A percentile compares a stretch with the other conserved stretches of the same genome.
These are phyloP conservation scores for Paramormyrops kingsleyae DNA, from an alignment of 2,113 vertebrate genomes.

Conservation along the genomic window DNA sequence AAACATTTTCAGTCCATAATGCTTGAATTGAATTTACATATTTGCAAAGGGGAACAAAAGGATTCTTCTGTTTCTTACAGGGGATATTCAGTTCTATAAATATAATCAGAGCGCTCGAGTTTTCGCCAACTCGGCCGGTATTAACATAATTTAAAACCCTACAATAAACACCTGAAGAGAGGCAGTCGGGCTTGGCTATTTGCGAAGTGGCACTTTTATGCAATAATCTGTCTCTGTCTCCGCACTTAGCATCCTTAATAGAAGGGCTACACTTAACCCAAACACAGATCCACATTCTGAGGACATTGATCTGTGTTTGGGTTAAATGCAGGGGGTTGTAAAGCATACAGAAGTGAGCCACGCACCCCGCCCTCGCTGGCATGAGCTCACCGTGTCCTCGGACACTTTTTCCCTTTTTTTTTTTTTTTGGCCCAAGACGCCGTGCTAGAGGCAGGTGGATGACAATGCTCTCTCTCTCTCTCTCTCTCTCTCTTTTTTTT, in stretches of 20 bases:
- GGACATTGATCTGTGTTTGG: constrained; percentile 60
- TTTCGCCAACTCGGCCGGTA: constrained; percentile 1
- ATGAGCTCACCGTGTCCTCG: neutral
- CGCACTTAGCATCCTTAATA: constrained; percentile 55
- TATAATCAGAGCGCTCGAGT: neutral
- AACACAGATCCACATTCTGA: constrained; percentile 49
- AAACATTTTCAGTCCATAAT: constrained; percentile 2
- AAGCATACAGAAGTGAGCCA: constrained; percentile 41
- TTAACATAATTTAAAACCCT: constrained; percentile 19
- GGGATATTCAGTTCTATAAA: neutral
- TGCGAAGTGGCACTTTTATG: constrained; percentile 47
- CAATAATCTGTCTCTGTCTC: constrained; percentile 12
- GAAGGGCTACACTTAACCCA: constrained; percentile 62
- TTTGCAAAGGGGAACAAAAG: neutral
- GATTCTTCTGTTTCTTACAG: neutral
- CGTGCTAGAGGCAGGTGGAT: neutral
- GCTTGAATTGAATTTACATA: constrained; percentile 9
- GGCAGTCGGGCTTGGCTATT: constrained; percentile 43
- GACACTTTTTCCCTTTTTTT: neutral
- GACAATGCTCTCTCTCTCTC: no score
- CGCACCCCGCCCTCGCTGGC: constrained; percentile 26
- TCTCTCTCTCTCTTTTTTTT: neutral
- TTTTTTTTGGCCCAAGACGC: neutral
- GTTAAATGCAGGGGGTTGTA: constrained; percentile 48
- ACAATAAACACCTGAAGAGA: constrained; percentile 30